These are phyloP conservation scores for Malurus splendens DNA, from an alignment of 2,797 vertebrate genomes.

Conservation along the genomic window DNA sequence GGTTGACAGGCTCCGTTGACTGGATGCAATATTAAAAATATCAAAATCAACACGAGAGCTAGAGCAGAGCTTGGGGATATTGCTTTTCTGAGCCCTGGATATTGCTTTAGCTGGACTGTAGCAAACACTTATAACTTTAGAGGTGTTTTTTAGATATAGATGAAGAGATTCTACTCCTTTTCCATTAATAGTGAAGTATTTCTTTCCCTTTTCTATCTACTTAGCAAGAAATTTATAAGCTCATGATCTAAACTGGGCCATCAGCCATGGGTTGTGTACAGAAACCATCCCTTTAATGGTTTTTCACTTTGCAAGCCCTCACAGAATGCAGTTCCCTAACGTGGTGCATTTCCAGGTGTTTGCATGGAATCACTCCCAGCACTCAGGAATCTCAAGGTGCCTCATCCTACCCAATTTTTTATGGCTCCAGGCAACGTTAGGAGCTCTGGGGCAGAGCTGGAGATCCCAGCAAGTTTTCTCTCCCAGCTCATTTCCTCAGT, in stretches of 20 bases:
- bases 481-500: not conserved
- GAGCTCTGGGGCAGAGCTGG: not conserved
- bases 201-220: not conserved
- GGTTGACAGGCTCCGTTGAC: conserved; percentile 21
- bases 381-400: not conserved
- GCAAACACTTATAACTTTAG: not conserved
- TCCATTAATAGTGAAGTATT: not conserved
- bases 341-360: rapidly evolving
- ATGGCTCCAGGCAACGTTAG: not conserved
- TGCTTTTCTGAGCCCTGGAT: not conserved
- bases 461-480: not conserved
- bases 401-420: not conserved
- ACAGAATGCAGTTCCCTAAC: not conserved
- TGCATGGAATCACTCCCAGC: not conserved
- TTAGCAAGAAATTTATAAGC: not conserved
- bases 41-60: not conserved
- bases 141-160: not conserved
- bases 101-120: not conserved
- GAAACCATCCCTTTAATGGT: not conserved
- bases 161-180: not conserved
- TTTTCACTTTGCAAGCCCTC: not conserved
- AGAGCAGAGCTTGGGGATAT: not conserved
- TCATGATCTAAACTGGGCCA: not conserved
- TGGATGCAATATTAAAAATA: conserved; percentile 34
- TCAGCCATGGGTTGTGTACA: not conserved